A percentile compares a stretch with the other conserved stretches of the same genome.
Evolutionary conservation across 2,797 vertebrate species (phyloP).

Genomic region (Lithobates sylvaticus): DNA sequence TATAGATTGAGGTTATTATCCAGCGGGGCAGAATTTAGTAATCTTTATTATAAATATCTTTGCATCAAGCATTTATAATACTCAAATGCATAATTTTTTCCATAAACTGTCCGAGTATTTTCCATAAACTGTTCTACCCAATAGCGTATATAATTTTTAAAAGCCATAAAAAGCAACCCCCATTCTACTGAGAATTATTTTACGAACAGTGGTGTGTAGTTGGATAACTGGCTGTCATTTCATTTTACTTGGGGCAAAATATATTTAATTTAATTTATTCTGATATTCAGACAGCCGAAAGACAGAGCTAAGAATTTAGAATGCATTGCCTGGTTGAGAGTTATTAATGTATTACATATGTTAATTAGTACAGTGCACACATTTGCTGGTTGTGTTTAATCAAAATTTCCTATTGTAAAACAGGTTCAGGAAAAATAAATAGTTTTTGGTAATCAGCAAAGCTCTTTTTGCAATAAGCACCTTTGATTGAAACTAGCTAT

Average conservation of each 20-base stretch:
- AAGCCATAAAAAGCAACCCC: not conserved
- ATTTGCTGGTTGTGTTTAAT: slow-evolving; percentile 30
- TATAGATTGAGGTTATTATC: too few species aligned
- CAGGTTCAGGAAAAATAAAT: slow-evolving; percentile 32
- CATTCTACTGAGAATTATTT: slow-evolving; percentile 19
- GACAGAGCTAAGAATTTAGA: slow-evolving; percentile 22
- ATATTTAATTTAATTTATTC: slow-evolving; percentile 57
- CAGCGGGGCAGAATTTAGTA: too few species aligned
- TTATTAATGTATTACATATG: slow-evolving; percentile 53
- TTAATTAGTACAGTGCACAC: slow-evolving; percentile 31
- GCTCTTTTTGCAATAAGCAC: slow-evolving; percentile 15
- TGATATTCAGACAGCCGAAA: slow-evolving; percentile 34
- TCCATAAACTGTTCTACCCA: not conserved
- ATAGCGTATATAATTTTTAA: not conserved
- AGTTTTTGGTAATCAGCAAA: slow-evolving; percentile 20
- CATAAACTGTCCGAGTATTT: too few species aligned
- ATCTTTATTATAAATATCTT: too few species aligned
- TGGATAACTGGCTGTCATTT: slow-evolving; percentile 54
- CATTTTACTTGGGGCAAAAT: slow-evolving; percentile 55
- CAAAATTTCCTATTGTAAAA: slow-evolving; percentile 26
- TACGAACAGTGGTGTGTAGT: slow-evolving; percentile 13
- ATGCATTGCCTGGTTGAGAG: slow-evolving; percentile 22
- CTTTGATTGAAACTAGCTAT: not conserved
- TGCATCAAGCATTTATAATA: too few species aligned
- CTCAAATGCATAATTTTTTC: too few species aligned